A percentile compares a stretch with the other conserved stretches of the same genome.
These are phyloP conservation scores for Lissonota sp. DNA, from an alignment of 2,888 invertebrate genomes.

Conservation along the genomic window DNA sequence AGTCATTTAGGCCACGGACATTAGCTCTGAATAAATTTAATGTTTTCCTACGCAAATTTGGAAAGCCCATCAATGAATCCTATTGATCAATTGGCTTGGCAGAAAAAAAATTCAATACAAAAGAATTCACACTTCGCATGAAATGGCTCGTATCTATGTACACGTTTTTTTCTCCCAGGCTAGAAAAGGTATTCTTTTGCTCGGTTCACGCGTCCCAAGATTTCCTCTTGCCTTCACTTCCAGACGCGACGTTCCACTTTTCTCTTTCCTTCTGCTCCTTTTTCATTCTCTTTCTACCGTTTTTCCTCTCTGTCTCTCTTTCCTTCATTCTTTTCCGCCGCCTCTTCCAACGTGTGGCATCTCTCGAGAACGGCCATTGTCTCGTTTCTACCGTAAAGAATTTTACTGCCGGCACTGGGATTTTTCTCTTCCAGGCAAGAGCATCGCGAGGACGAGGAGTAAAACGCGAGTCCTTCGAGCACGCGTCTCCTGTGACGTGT, in stretches of 20 bases:
- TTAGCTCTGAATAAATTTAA: too few relatives aligned
- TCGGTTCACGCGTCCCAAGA: slow-evolving; percentile 50
- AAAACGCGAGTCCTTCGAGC: slow-evolving; percentile 35
- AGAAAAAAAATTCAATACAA: too few relatives aligned
- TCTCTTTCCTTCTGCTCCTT: neutral
- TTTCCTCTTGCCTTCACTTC: slow-evolving; percentile 51
- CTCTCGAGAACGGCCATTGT: slow-evolving; percentile 62
- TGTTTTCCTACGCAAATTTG: too few relatives aligned
- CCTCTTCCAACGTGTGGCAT: slow-evolving; percentile 54
- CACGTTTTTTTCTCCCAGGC: slow-evolving; percentile 22
- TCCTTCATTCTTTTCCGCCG: slow-evolving; percentile 2
- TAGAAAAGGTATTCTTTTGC: slow-evolving; percentile 48
- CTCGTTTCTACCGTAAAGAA: slow-evolving; percentile 64
- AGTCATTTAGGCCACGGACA: too few relatives aligned
- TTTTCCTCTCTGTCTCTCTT: slow-evolving; percentile 2
- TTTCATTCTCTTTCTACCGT: neutral
- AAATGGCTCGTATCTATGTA: too few relatives aligned
- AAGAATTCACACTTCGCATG: too few relatives aligned
- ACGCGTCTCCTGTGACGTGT: slow-evolving; percentile 52
- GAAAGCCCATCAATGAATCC: too few relatives aligned
- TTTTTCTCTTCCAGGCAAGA: slow-evolving; percentile 52
- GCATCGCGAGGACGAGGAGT: slow-evolving; percentile 53
- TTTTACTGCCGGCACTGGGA: slow-evolving; percentile 64
- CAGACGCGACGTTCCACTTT: slow-evolving; percentile 25
- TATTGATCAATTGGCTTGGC: too few relatives aligned